Percentiles rank a stretch among this genome's conserved stretches.
Conservation (phyloP, 2,113 vertebrate species). For the Verasper variegatus region DNA sequence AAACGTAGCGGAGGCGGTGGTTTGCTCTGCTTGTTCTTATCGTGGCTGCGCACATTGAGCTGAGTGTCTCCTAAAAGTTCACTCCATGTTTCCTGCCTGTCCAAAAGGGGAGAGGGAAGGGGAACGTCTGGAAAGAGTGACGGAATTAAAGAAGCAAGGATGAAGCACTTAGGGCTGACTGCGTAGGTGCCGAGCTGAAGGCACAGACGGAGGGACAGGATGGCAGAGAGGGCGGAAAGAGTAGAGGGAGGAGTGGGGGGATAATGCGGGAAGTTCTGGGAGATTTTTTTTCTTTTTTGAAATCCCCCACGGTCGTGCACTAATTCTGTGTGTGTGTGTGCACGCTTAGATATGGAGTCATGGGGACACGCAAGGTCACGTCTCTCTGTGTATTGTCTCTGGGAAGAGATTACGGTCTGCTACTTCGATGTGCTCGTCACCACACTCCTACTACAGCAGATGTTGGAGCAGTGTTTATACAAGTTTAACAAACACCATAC, state of each 20-base stretch:
- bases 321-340: not conserved
- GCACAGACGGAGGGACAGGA: slow-evolving; percentile 2
- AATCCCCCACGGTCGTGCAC: slow-evolving; percentile 24
- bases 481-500: slow-evolving; percentile 34
- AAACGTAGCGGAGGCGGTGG: not conserved
- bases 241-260: not conserved
- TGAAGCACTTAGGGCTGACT: not conserved
- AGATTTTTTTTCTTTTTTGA: slow-evolving; percentile 14
- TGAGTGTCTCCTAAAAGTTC: slow-evolving; percentile 30
- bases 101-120: slow-evolving; percentile 9
- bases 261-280: slow-evolving; percentile 38
- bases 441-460: slow-evolving; percentile 46
- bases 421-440: slow-evolving; percentile 54
- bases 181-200: not conserved
- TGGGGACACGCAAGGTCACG: slow-evolving; percentile 54
- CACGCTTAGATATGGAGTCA: slow-evolving; percentile 24
- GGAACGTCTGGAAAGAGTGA: slow-evolving; percentile 1
- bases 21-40: slow-evolving; percentile 50
- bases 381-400: slow-evolving; percentile 60
- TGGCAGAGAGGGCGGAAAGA: slow-evolving; percentile 12
- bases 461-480: slow-evolving; percentile 54
- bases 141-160: not conserved
- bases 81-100: slow-evolving; percentile 52
- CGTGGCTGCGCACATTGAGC: slow-evolving; percentile 39
- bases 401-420: slow-evolving; percentile 58